A percentile compares a stretch with the other conserved stretches of the same genome.
These are phyloP conservation scores for Rhimphoctona megacephalus DNA, from an alignment of 2,888 invertebrate species.

Conservation along the genomic window DNA sequence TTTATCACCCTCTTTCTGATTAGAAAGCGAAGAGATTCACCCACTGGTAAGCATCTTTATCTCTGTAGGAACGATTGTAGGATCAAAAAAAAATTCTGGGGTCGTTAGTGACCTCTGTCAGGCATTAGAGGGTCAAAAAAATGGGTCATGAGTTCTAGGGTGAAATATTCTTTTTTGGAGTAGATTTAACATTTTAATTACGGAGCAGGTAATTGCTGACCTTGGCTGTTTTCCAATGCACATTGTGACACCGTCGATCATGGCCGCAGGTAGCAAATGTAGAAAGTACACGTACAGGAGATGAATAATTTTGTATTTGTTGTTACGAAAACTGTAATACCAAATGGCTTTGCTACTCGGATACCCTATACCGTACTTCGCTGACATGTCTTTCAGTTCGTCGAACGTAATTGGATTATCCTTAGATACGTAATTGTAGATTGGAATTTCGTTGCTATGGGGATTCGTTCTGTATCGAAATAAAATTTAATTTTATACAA, in stretches of 20 bases:
- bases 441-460: slow-evolving; percentile 86
- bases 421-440: slow-evolving; percentile 95
- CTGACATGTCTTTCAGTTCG: slow-evolving; percentile 87
- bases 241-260: slow-evolving; percentile 86
- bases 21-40: no score
- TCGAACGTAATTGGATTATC: slow-evolving; percentile 94
- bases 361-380: slow-evolving; percentile 86
- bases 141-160: no score
- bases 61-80: no score
- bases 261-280: slow-evolving; percentile 88
- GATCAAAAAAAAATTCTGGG: no score
- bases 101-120: no score
- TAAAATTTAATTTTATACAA: not conserved
- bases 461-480: slow-evolving; percentile 78
- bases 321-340: slow-evolving; percentile 89
- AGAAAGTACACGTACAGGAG: slow-evolving; percentile 87
- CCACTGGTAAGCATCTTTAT: no score
- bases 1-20: no score
- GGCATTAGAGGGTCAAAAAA: not conserved
- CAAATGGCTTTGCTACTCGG: slow-evolving; percentile 90
- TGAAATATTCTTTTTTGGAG: no score
- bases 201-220: slow-evolving; percentile 79
- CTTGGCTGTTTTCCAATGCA: slow-evolving; percentile 88
- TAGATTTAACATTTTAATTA: not conserved
- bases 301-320: slow-evolving; percentile 87